Evolutionary conservation across 2,113 vertebrate species (phyloP).

Genomic region (Chelonoidis abingdonii): DNA sequence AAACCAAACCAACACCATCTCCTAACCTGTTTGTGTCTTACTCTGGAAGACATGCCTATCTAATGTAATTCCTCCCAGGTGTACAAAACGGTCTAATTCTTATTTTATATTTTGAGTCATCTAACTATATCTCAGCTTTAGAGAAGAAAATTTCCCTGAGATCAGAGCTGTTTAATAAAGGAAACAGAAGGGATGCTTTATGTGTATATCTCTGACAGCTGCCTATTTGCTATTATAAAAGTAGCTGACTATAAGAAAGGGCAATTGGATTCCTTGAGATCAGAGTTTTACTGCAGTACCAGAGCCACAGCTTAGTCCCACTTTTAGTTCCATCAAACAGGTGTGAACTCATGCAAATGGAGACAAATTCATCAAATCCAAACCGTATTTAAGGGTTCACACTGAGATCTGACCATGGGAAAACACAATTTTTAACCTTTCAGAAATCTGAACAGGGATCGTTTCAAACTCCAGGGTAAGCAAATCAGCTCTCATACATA

Average conservation of each 20-base stretch:
- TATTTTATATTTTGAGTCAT: not conserved
- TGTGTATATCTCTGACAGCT: not conserved
- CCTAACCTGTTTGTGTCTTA: not conserved
- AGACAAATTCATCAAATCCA: not conserved
- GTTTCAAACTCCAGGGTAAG: not conserved
- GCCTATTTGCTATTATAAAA: not conserved
- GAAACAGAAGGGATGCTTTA: constrained; percentile 16
- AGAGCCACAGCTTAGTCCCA: not conserved
- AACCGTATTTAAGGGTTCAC: not conserved
- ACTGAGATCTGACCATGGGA: not conserved
- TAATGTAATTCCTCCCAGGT: not conserved
- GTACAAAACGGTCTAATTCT: constrained; percentile 4
- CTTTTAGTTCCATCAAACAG: not conserved
- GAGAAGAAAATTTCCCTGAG: not conserved
- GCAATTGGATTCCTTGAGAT: not conserved
- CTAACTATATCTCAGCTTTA: not conserved
- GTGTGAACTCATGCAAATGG: not conserved
- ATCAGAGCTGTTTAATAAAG: not conserved
- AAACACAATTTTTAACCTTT: not conserved
- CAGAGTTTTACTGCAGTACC: not conserved
- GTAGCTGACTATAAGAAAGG: not conserved
- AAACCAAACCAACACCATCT: not conserved
- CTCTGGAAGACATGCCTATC: not conserved
- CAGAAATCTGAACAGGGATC: not conserved
- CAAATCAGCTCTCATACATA: constrained; percentile 1